A percentile compares a stretch with the other conserved stretches of the same genome.
These are phyloP conservation scores for Sander vitreus DNA, from an alignment of 2,113 vertebrate genomes.

Conservation along the genomic window DNA sequence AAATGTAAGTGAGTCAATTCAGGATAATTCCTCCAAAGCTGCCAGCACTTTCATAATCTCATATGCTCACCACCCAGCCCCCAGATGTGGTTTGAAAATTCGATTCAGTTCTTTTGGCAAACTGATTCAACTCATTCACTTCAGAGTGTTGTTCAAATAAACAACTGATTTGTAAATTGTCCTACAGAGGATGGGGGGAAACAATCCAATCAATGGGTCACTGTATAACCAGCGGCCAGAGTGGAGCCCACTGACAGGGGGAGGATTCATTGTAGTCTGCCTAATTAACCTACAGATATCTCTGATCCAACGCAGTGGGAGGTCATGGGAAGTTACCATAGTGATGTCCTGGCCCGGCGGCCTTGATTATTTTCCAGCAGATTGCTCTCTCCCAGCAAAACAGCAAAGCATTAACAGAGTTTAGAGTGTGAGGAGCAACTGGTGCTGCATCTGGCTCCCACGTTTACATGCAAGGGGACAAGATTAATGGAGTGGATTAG, in stretches of 20 bases:
- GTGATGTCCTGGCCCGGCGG: constrained; percentile 86
- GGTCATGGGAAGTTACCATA: constrained; percentile 81
- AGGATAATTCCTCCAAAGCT: not conserved
- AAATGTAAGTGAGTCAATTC: constrained; percentile 9
- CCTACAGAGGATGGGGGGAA: constrained; percentile 63
- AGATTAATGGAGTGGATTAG: constrained; percentile 89
- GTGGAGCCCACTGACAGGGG: constrained; percentile 72
- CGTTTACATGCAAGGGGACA: constrained; percentile 87
- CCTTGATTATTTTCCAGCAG: constrained; percentile 89
- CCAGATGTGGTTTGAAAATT: not conserved
- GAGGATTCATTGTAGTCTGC: constrained; percentile 82
- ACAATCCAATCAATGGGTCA: constrained; percentile 74
- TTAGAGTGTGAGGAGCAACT: constrained; percentile 89
- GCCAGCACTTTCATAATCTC: not conserved
- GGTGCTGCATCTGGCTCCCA: constrained; percentile 87
- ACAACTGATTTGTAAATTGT: constrained; percentile 60
- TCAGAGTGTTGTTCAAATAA: constrained; percentile 18
- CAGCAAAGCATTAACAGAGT: constrained; percentile 84
- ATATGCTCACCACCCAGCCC: not conserved
- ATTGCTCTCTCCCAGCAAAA: constrained; percentile 81
- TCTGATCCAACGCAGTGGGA: constrained; percentile 68
- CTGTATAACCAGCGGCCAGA: constrained; percentile 78
- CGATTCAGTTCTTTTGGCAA: not conserved
- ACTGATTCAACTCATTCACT: not conserved
- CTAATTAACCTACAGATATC: constrained; percentile 88